A percentile compares a stretch with the other conserved stretches of the same genome.
phyloP scores from a whole-genome alignment of 2,113 vertebrate species.

The Oreochromis niloticus region DNA sequence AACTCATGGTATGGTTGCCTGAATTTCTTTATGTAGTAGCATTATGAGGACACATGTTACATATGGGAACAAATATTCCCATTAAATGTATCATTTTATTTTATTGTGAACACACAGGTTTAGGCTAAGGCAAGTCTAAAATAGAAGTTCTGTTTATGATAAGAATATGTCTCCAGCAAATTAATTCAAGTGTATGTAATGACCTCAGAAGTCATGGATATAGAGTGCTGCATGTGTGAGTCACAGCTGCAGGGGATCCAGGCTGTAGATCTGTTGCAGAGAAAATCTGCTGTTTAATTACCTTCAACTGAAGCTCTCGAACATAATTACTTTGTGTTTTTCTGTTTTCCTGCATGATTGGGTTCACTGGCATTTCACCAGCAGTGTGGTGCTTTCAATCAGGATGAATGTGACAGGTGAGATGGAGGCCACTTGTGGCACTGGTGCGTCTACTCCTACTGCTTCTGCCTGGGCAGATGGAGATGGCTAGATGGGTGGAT shows the following conservation, averaged over 20 bases:
- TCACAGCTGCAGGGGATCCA: neutral
- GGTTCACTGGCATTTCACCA: conserved; percentile 55
- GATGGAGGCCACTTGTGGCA: neutral
- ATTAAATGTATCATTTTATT: neutral
- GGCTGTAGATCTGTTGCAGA: conserved; percentile 8
- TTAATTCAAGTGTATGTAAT: neutral
- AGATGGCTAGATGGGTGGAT: neutral
- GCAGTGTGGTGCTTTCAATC: conserved; percentile 13
- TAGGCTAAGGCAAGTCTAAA: neutral
- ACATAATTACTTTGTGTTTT: conserved; percentile 61
- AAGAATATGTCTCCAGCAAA: neutral
- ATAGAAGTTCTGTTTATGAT: neutral
- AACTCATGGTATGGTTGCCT: neutral
- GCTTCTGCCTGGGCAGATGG: neutral
- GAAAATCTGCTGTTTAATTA: conserved; percentile 61
- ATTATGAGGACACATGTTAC: neutral
- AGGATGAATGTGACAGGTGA: conserved; percentile 43
- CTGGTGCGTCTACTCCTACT: neutral
- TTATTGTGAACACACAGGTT: neutral
- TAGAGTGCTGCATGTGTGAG: neutral
- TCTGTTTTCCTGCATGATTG: conserved; percentile 59
- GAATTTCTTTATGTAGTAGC: neutral
- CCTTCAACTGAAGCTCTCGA: conserved; percentile 37
- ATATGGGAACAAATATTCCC: neutral
- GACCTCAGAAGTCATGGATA: neutral